A percentile compares a stretch with the other conserved stretches of the same genome.
These are phyloP conservation scores for Lamprologus lemairii DNA, from an alignment of 2,113 vertebrate genomes.

Conservation along the genomic window DNA sequence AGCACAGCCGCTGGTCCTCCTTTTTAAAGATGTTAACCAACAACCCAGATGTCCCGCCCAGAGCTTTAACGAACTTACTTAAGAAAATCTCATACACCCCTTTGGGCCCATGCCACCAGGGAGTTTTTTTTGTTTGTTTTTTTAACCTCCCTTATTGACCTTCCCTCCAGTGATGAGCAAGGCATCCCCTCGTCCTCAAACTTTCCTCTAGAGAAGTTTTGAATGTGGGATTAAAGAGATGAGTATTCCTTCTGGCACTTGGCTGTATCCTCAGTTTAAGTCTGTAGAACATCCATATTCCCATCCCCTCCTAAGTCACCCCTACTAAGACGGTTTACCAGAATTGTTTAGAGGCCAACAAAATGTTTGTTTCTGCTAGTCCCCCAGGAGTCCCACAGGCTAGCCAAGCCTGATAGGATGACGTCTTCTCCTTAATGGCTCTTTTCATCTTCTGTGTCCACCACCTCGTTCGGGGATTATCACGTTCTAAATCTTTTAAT, in stretches of 20 bases:
- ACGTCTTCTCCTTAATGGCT: not conserved
- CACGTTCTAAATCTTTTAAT: not conserved
- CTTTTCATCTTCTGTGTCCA: not conserved
- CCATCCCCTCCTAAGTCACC: not conserved
- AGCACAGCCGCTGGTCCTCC: not conserved
- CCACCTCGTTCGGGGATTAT: not conserved
- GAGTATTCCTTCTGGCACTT: not conserved
- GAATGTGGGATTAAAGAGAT: not conserved
- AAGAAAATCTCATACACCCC: not conserved
- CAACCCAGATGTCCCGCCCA: accelerated
- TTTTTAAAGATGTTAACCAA: not conserved
- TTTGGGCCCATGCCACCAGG: not conserved
- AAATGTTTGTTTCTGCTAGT: not conserved
- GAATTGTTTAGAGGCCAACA: not conserved
- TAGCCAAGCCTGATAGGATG: not conserved
- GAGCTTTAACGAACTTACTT: accelerated
- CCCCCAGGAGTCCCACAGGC: accelerated
- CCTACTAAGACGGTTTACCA: not conserved
- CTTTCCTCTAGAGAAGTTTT: not conserved
- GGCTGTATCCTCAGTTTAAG: not conserved
- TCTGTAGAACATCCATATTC: not conserved
- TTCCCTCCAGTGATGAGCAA: not conserved
- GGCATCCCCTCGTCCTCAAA: not conserved
- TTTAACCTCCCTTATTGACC: not conserved
- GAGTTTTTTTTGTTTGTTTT: not conserved